phyloP scores from a whole-genome alignment of 2,888 invertebrate genomes.

The Spisula solida region DNA sequence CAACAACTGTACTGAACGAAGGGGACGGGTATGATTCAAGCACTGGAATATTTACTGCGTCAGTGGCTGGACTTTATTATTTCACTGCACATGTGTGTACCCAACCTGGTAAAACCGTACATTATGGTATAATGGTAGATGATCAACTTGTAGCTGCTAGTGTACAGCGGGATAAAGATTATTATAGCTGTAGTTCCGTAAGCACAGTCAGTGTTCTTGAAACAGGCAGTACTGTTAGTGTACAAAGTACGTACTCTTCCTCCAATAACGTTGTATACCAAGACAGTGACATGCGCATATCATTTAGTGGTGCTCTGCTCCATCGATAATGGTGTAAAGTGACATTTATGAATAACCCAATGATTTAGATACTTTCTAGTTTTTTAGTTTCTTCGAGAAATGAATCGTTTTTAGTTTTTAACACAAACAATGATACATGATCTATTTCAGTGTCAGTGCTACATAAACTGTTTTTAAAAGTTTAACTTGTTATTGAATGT shows the following conservation, averaged over 20 bases:
- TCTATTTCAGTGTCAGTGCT: no score
- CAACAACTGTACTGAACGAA: neutral
- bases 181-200: neutral
- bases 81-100: neutral
- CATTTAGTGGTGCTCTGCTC: neutral
- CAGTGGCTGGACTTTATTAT: constrained; percentile 4
- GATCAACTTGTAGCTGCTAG: neutral
- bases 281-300: no score
- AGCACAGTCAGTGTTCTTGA: neutral
- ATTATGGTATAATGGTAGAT: neutral
- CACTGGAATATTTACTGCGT: neutral
- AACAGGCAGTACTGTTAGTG: no score
- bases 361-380: no score
- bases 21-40: neutral
- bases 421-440: no score
- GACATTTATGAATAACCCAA: no score
- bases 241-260: neutral
- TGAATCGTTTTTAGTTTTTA: no score
- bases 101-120: neutral
- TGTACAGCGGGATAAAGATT: neutral
- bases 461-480: no score
- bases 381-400: no score
- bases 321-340: neutral
- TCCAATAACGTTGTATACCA: neutral
- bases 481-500: no score